phyloP scores from a whole-genome alignment of 2,113 vertebrate genomes.

The Paraplagusia blochii region DNA sequence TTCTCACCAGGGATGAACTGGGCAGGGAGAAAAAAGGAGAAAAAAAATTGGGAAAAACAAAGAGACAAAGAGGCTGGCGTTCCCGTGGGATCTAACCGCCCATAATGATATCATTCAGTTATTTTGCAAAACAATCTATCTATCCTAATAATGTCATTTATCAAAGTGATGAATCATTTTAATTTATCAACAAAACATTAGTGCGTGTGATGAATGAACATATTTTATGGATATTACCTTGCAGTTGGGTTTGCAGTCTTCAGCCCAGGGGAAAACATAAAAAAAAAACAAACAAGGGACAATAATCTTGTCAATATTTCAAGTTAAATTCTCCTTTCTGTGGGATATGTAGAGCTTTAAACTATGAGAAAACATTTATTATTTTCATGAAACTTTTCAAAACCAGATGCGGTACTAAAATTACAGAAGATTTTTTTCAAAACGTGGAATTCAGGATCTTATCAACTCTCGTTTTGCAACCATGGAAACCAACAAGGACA shows the following conservation, averaged over 20 bases:
- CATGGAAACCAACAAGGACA: no score
- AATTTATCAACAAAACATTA: background rate
- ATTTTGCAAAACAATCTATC: background rate
- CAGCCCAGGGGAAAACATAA: slow-evolving; percentile 10
- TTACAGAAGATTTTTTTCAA: no score
- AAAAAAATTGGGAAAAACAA: slow-evolving; percentile 8
- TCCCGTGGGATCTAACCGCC: slow-evolving; percentile 26
- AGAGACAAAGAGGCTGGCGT: slow-evolving; percentile 38
- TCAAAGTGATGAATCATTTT: background rate
- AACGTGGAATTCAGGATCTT: no score
- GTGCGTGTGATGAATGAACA: background rate
- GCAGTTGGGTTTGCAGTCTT: slow-evolving; percentile 92
- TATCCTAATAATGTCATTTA: background rate
- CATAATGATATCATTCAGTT: background rate
- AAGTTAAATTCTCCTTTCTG: background rate
- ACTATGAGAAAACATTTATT: no score
- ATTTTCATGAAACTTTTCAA: no score
- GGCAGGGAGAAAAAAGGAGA: slow-evolving; percentile 19
- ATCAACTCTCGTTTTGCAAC: no score
- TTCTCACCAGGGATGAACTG: slow-evolving; percentile 86
- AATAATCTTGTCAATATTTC: slow-evolving; percentile 6
- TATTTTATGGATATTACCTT: slow-evolving; percentile 76
- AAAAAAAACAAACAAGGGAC: slow-evolving; percentile 10
- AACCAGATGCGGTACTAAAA: no score
- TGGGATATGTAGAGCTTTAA: no score